phyloP scores from a whole-genome alignment of 1,140 invertebrate genomes.

The Gonatopus flavifemur region DNA sequence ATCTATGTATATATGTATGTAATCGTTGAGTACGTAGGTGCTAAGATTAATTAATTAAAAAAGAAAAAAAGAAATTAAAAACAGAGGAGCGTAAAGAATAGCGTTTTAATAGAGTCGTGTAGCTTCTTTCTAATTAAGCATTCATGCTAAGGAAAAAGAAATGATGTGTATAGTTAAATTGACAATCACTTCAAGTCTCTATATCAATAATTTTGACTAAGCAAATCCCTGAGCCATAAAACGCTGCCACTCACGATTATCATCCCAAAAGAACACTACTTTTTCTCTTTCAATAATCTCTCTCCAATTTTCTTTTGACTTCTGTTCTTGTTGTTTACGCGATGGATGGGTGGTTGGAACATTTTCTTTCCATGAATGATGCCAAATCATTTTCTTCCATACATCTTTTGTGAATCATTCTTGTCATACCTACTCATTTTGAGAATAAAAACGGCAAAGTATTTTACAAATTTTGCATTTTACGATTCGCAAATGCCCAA shows the following conservation, averaged over 20 bases:
- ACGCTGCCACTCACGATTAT: conserved; percentile 42
- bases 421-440: too few relatives aligned
- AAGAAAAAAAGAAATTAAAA: conserved; percentile 28
- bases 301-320: too few relatives aligned
- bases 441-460: conserved; percentile 8
- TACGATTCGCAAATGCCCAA: conserved; percentile 13
- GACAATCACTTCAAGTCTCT: conserved; percentile 55
- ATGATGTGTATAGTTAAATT: conserved; percentile 48
- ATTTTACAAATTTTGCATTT: conserved; percentile 9
- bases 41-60: too few relatives aligned
- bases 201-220: conserved; percentile 43
- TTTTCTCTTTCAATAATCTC: too few relatives aligned
- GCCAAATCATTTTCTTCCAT: conserved; percentile 14
- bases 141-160: conserved; percentile 27
- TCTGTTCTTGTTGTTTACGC: too few relatives aligned
- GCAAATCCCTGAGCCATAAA: conserved; percentile 35
- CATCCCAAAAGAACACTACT: conserved; percentile 14
- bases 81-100: conserved; percentile 37
- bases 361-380: conserved; percentile 11
- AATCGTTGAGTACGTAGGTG: too few relatives aligned
- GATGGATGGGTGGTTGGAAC: too few relatives aligned
- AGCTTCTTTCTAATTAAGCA: conserved; percentile 40
- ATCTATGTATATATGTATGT: too few relatives aligned
- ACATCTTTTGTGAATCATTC: conserved; percentile 9
- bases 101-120: conserved; percentile 36